These are phyloP conservation scores for Pachycephala philippinensis DNA, from an alignment of 2,113 vertebrate species.

Conservation along the genomic window DNA sequence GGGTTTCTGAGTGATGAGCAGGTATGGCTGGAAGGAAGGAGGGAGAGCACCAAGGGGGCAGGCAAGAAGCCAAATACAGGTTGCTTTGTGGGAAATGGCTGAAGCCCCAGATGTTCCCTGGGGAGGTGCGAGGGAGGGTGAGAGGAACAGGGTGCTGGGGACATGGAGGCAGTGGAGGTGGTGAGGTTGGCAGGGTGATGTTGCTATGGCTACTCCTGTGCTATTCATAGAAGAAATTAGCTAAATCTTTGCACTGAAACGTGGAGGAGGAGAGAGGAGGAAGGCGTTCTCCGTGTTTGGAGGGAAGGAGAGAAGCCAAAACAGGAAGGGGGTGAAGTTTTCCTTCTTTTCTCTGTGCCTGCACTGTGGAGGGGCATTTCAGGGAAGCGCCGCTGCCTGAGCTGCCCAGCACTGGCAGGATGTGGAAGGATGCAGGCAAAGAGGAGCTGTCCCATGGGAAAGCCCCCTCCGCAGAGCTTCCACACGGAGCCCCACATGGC, in stretches of 20 bases:
- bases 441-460: not conserved
- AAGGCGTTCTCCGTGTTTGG: slow-evolving; percentile 10
- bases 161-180: slow-evolving; percentile 62
- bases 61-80: not conserved
- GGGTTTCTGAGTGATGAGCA: not conserved
- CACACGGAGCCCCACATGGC: not conserved
- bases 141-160: slow-evolving; percentile 42
- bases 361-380: not conserved
- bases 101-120: slow-evolving; percentile 44
- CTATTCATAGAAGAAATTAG: slow-evolving; percentile 70
- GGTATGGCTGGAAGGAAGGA: not conserved
- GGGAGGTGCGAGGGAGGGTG: slow-evolving; percentile 44
- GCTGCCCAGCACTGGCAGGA: not conserved
- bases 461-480: not conserved
- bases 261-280: slow-evolving; percentile 63
- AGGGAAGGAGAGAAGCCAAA: slow-evolving; percentile 47
- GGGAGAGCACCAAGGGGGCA: not conserved
- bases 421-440: not conserved
- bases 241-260: slow-evolving; percentile 68
- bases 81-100: slow-evolving; percentile 19
- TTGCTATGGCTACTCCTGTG: slow-evolving; percentile 71
- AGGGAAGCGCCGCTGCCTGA: not conserved
- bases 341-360: not conserved
- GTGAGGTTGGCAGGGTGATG: slow-evolving; percentile 71
- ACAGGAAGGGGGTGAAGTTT: slow-evolving; percentile 41